Conservation (phyloP, 2,888 invertebrate species). For the Eremobia ochroleuca region DNA sequence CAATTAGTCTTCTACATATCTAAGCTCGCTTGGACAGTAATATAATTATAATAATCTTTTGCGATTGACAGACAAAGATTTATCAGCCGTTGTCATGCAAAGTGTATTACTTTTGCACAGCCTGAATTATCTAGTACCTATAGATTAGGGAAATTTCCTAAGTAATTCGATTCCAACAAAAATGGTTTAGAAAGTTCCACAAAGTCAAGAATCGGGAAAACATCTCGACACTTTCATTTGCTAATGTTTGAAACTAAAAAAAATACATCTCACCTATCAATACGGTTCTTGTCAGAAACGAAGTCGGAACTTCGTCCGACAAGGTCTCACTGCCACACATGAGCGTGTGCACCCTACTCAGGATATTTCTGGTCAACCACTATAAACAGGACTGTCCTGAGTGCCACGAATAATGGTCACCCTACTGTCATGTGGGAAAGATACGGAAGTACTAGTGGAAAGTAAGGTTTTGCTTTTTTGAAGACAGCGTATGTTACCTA, state of each 20-base stretch:
- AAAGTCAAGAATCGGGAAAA: background rate
- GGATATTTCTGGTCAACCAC: constrained; percentile 65
- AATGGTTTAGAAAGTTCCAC: background rate
- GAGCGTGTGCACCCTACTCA: constrained; percentile 68
- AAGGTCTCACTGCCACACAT: constrained; percentile 43
- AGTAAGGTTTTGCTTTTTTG: constrained; percentile 12
- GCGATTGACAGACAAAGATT: background rate
- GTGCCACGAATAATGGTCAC: constrained; percentile 69
- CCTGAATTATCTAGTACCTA: background rate
- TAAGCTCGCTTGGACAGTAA: background rate
- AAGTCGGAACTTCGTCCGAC: constrained; percentile 46
- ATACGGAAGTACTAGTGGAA: constrained; percentile 3
- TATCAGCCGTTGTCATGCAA: background rate
- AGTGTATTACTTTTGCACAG: background rate
- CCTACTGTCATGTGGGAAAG: constrained; percentile 22
- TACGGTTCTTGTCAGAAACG: constrained; percentile 16
- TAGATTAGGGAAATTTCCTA: background rate
- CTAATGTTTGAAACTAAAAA: too few relatives aligned
- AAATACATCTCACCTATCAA: constrained; percentile 16
- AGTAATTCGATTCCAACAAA: background rate
- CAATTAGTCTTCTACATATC: background rate
- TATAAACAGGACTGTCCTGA: constrained; percentile 64
- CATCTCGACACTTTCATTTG: background rate
- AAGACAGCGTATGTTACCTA: background rate
- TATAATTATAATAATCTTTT: background rate